Evolutionary conservation across 2,797 vertebrate genomes (phyloP).

Genomic region (Rhinatrema bivittatum): DNA sequence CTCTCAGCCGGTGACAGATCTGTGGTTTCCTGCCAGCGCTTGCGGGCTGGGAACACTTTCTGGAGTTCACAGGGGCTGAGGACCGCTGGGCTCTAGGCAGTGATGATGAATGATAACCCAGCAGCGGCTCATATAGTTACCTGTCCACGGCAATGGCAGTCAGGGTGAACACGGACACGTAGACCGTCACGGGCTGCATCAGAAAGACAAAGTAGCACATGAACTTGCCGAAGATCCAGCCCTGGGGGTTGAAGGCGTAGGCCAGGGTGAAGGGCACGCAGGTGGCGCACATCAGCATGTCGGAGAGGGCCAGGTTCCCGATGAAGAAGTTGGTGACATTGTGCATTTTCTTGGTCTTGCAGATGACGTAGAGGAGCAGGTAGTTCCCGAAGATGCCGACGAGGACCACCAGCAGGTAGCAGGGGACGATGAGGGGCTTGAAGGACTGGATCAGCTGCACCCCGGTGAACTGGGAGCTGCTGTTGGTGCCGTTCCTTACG

Average conservation of each 20-base stretch:
- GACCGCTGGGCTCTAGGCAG: too few relatives aligned
- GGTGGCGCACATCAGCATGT: slow-evolving; percentile 82
- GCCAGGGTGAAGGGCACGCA: slow-evolving; percentile 82
- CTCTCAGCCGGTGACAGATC: too few relatives aligned
- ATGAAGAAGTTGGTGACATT: slow-evolving; percentile 86
- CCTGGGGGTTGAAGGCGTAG: slow-evolving; percentile 76
- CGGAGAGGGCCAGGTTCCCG: slow-evolving; percentile 81
- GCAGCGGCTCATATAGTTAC: too few relatives aligned
- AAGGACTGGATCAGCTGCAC: slow-evolving; percentile 80
- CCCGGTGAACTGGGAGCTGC: slow-evolving; percentile 62
- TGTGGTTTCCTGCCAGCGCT: too few relatives aligned
- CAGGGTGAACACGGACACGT: slow-evolving; percentile 81
- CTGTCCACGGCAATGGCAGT: slow-evolving; percentile 81
- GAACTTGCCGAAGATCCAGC: slow-evolving; percentile 80
- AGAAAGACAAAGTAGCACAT: slow-evolving; percentile 82
- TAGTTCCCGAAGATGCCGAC: slow-evolving; percentile 77
- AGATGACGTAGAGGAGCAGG: slow-evolving; percentile 79
- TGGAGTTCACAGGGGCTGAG: too few relatives aligned
- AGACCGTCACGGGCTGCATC: slow-evolving; percentile 82
- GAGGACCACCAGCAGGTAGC: slow-evolving; percentile 71
- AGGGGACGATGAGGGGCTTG: slow-evolving; percentile 78
- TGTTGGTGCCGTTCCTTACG: slow-evolving; percentile 53
- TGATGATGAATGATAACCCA: too few relatives aligned
- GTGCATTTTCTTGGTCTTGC: slow-evolving; percentile 80
- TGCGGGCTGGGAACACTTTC: too few relatives aligned